A percentile compares a stretch with the other conserved stretches of the same genome.
These are phyloP conservation scores for Emydocephalus ijimae DNA, from an alignment of 2,113 vertebrate species.

Conservation along the genomic window DNA sequence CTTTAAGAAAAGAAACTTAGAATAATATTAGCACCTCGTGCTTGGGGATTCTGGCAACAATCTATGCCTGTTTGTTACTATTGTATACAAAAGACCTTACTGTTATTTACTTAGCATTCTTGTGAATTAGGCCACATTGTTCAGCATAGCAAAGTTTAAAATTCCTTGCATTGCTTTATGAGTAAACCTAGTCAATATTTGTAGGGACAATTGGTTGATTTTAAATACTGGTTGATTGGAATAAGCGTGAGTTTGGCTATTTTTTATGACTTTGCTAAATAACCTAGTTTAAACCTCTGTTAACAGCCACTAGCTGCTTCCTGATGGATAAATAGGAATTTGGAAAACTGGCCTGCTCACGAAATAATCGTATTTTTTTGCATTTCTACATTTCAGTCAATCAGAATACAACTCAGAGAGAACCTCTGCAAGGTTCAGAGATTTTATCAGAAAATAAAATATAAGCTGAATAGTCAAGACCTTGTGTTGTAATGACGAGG, in stretches of 20 bases:
- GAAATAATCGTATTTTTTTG: neutral
- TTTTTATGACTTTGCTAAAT: neutral
- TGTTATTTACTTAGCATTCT: neutral
- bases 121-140: neutral
- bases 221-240: neutral
- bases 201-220: neutral
- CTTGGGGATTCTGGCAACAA: neutral
- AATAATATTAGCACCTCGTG: neutral
- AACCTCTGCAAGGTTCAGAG: neutral
- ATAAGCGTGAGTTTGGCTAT: neutral
- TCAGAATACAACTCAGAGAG: neutral
- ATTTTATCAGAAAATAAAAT: too few species aligned
- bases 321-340: neutral
- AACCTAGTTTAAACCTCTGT: neutral
- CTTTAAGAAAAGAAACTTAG: neutral
- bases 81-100: neutral
- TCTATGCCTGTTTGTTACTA: neutral
- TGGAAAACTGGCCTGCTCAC: neutral
- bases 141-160: neutral
- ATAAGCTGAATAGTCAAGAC: too few species aligned
- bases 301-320: neutral
- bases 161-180: neutral
- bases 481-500: too few species aligned
- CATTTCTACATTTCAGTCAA: neutral
- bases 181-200: neutral